A percentile compares a stretch with the other conserved stretches of the same genome.
These are phyloP conservation scores for Pomatorhinus ruficollis DNA, from an alignment of 2,113 vertebrate genomes.

Conservation along the genomic window DNA sequence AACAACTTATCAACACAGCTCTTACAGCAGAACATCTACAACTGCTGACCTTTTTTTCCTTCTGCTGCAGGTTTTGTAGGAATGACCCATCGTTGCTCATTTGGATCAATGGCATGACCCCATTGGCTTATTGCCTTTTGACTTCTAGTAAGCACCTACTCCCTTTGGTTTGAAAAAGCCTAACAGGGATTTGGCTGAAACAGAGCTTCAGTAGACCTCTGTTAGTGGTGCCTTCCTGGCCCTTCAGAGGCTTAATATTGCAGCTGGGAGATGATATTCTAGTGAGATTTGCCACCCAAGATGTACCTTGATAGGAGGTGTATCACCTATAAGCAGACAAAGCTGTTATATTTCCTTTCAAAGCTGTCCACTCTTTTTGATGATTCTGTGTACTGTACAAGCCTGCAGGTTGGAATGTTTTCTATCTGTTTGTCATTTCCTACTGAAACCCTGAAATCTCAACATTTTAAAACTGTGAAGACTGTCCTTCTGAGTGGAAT, in stretches of 20 bases:
- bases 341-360: background rate
- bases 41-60: background rate
- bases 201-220: background rate
- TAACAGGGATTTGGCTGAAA: background rate
- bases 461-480: background rate
- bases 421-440: background rate
- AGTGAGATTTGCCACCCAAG: background rate
- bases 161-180: background rate
- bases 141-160: background rate
- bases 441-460: background rate
- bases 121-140: background rate
- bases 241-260: background rate
- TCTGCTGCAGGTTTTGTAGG: background rate
- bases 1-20: background rate
- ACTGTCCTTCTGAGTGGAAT: background rate
- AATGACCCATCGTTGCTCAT: background rate
- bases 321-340: background rate
- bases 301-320: background rate
- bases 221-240: background rate
- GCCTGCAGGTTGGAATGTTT: background rate
- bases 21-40: background rate
- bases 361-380: background rate
- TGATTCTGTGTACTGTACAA: background rate
- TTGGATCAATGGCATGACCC: background rate
- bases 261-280: background rate